Evolutionary conservation across 2,888 invertebrate genomes (phyloP).

Genomic region (Cephus runcator): DNA sequence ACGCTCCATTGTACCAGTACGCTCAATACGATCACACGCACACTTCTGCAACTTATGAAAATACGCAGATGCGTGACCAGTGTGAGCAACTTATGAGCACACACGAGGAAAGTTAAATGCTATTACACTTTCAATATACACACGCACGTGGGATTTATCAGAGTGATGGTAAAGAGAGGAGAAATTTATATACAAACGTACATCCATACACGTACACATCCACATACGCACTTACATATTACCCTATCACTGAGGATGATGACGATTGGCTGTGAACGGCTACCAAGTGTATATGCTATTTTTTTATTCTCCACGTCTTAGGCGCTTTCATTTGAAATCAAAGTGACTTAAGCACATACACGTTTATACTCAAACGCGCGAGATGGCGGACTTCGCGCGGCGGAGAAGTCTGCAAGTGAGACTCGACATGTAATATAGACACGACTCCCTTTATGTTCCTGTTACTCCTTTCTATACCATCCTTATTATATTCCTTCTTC

Average conservation of each 20-base stretch:
- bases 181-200: neutral
- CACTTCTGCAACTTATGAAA: neutral
- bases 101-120: neutral
- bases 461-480: constrained; percentile 10
- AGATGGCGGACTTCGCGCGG: constrained; percentile 20
- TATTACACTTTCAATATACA: neutral
- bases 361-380: constrained; percentile 15
- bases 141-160: neutral
- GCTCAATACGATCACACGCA: neutral
- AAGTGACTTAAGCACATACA: neutral
- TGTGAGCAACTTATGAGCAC: neutral
- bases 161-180: neutral
- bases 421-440: constrained; percentile 54
- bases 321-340: neutral
- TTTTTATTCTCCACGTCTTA: neutral
- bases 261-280: neutral
- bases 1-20: neutral
- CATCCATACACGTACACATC: neutral
- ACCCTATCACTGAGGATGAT: neutral
- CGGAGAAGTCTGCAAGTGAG: constrained; percentile 41
- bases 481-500: constrained; percentile 22
- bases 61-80: neutral
- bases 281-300: neutral
- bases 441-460: constrained; percentile 29
- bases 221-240: neutral